Evolutionary conservation across 2,888 invertebrate species (phyloP).

Genomic region (Dryadula phaetusa): DNA sequence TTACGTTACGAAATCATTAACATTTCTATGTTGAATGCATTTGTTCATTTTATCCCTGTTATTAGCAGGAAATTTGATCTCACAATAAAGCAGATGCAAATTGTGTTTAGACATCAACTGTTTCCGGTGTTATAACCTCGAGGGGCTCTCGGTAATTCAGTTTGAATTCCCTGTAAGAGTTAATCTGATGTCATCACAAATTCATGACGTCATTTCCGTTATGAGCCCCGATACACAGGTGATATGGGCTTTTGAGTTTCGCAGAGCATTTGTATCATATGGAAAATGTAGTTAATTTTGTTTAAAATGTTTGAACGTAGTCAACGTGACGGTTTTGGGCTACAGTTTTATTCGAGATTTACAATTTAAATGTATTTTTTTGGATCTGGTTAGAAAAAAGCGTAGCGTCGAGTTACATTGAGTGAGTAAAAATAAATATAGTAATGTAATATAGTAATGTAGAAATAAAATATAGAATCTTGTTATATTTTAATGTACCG

Average conservation of each 20-base stretch:
- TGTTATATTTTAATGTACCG: too few species aligned
- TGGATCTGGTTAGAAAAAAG: too few species aligned
- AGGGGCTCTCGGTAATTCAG: conserved; percentile 28
- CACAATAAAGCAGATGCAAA: conserved; percentile 13
- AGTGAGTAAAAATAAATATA: too few species aligned
- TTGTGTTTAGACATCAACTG: conserved; percentile 8
- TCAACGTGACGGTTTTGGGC: too few species aligned
- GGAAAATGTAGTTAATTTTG: too few species aligned
- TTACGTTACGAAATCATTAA: neutral
- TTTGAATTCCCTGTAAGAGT: conserved; percentile 46
- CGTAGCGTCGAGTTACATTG: too few species aligned
- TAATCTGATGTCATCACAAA: conserved; percentile 52
- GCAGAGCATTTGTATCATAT: neutral
- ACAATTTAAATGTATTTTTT: too few species aligned
- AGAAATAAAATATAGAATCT: too few species aligned
- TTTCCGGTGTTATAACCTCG: conserved; percentile 10
- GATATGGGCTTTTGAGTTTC: conserved; percentile 1
- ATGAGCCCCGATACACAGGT: conserved; percentile 17
- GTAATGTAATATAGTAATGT: too few species aligned
- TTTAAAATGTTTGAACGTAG: too few species aligned
- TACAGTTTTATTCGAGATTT: too few species aligned
- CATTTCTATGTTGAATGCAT: neutral
- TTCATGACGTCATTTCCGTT: conserved; percentile 49
- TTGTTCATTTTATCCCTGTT: neutral
- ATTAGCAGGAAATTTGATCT: conserved; percentile 5